Base-by-base conservation (phyloP, 2,113 vertebrate genomes). In the Paradoxurus hermaphroditus region DNA sequence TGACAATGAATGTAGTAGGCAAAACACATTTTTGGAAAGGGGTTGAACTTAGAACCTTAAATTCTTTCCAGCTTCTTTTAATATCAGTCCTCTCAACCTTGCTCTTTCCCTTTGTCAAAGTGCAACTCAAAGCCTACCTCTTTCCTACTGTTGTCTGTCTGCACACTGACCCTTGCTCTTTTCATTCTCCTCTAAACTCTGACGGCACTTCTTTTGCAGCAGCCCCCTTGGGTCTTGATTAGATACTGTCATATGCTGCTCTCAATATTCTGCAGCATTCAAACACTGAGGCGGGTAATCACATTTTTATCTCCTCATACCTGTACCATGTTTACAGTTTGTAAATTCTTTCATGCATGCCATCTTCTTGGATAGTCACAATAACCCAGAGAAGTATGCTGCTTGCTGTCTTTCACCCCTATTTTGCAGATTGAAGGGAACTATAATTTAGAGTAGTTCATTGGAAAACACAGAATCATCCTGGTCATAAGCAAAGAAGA, bases 401-500 rank as follows among this genome's bases (percentile, higher is more conserved):
- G 51, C 31, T 87, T 97, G 21, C 15, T 84, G 2, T 39, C 91
- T 72, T 68, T 44, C 82, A 63, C 93, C 9, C 73, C 79, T 46
- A 92, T 41, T 93, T 93, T 85, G 27, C 34, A 92, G 36, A 84
- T 65, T 83, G 91, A 87, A 96, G 46, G 29, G 90, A 95, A 59
- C 29, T 90, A 4, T 77, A 75, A 93, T 77, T 46, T 23, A 41
- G 41, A 65, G 41, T 59, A 79, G 27, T 70, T 93, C 59, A 49
- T 1, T 94, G 63, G n/a, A 96, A 96, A 93, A 65, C 46, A 6
- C n/a, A 75, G 49, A 72, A 41, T 81, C 53, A 90, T 0, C 0
- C 23, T 59, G 65, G 5, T 9, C 41, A 53, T 91, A 96, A 88
- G 79, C 82, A 90, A 89, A 39, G 65, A 59, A 29, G 25, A 49